These are phyloP conservation scores for Halocynthia roretzi DNA, from an alignment of 23 tunicate genomes.

Conservation along the genomic window DNA sequence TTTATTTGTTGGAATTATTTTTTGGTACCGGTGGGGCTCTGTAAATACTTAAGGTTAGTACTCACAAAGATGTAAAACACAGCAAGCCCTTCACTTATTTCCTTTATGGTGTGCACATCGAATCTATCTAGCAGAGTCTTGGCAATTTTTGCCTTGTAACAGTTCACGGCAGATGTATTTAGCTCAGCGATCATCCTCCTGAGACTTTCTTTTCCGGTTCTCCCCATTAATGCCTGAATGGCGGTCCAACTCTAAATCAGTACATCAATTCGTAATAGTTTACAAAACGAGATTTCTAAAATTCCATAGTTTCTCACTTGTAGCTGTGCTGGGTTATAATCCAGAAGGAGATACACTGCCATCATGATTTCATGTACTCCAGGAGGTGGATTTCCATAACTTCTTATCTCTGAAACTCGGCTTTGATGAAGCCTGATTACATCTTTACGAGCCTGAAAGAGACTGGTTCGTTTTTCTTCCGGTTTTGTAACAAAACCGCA, in stretches of 20 bases:
- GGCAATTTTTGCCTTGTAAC: slow-evolving; percentile 33
- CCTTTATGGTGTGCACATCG: slow-evolving; percentile 28
- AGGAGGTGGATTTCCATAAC: slow-evolving; percentile 71
- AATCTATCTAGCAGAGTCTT: slow-evolving; percentile 35
- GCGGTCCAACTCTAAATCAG: slow-evolving; percentile 45
- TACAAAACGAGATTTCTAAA: neutral
- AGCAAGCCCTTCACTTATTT: slow-evolving; percentile 59
- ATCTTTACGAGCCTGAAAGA: slow-evolving; percentile 47
- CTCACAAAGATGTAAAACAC: slow-evolving; percentile 77
- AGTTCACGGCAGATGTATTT: slow-evolving; percentile 40
- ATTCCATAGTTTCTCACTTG: slow-evolving; percentile 22
- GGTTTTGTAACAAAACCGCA: neutral
- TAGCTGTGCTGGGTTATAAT: slow-evolving; percentile 31
- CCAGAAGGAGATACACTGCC: slow-evolving; percentile 75
- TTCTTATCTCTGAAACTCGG: slow-evolving; percentile 50
- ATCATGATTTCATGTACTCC: slow-evolving; percentile 79
- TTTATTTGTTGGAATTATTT: too few relatives aligned
- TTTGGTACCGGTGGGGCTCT: too few relatives aligned
- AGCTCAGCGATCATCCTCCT: slow-evolving; percentile 35
- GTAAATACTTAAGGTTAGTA: neutral
- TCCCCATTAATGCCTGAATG: slow-evolving; percentile 64
- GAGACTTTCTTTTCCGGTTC: slow-evolving; percentile 49
- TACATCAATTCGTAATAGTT: too few relatives aligned
- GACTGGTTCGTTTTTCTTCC: neutral
- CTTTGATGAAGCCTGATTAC: slow-evolving; percentile 53